Base-by-base conservation (phyloP, 2,113 vertebrate genomes). In the Nyctereutes procyonoides region DNA sequence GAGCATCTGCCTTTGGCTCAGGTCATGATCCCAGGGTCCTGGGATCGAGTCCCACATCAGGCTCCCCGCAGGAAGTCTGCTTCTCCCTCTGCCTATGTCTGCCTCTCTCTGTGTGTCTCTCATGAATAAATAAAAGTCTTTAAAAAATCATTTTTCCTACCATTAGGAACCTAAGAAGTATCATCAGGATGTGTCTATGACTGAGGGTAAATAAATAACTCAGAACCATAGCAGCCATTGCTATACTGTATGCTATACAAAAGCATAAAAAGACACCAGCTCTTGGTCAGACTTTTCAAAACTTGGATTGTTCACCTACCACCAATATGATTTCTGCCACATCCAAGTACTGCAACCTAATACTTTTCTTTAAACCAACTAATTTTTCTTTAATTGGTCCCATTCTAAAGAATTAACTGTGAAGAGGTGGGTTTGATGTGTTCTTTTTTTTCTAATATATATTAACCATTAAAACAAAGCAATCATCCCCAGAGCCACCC, bases 401-500 rank as follows among this genome's bases (percentile, higher is more conserved):
- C 48, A 86, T 51, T 95, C n/a, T 87, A 91, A 96, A 89, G 51
- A 89, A 65, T n/a, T 65, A 96, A 51, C 48, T 86, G 14, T 82
- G 28, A 96, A 97, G 90, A 53, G 56, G 12, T 32, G 17, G n/a
- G 28, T 90, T n/a, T 96, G 43, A 69, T 81, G 51, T 69, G 32
- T n/a, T 62, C 35, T 80, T 77, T 84, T 92, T 92, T 95, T 91
- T 51, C 43, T 88, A 80, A 60, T 58, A 58, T 60, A 77, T 60
- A 84, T 16, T 69, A 93, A 88, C 77, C 58, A 89, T 89, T 91
- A 91, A 95, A 95, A 93, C 71, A 92, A 94, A 97, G 77, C 38
- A 93, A 82, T 87, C 28, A 79, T 85, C 19, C 65, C 20, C 60
- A 80, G 88, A 62, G 77, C 62, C 38, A 89, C 48, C 63, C 58